A percentile compares a stretch with the other conserved stretches of the same genome.
Evolutionary conservation across 2,113 vertebrate genomes (phyloP).

Genomic region (Rafetus swinhoei): DNA sequence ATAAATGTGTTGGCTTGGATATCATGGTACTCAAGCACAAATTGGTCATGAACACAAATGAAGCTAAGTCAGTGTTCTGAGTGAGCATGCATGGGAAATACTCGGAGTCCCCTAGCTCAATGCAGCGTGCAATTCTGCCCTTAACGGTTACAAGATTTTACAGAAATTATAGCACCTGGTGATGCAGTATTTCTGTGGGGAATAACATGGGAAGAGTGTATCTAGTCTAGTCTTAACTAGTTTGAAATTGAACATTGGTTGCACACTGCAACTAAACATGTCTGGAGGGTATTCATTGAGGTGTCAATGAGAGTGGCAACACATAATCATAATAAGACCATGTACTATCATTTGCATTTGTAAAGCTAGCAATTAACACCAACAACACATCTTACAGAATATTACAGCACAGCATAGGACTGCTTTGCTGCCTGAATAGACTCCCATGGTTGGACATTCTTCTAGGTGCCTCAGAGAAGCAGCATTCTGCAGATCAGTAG

Average conservation of each 20-base stretch:
- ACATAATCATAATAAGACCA: not conserved
- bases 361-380: not conserved
- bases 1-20: not conserved
- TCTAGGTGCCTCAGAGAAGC: not conserved
- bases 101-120: not conserved
- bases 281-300: not conserved
- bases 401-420: not conserved
- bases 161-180: not conserved
- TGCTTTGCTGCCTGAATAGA: not conserved
- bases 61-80: not conserved
- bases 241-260: no score
- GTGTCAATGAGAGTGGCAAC: not conserved
- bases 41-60: not conserved
- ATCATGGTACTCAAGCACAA: not conserved
- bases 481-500: not conserved
- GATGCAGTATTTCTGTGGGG: no score
- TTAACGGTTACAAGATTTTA: not conserved
- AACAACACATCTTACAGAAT: not conserved
- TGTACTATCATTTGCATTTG: not conserved
- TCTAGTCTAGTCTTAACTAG: not conserved
- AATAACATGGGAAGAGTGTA: no score
- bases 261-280: not conserved
- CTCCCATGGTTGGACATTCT: not conserved
- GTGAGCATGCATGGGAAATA: not conserved
- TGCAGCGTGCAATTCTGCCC: not conserved